Percentiles rank a stretch among this genome's conserved stretches.
These are phyloP conservation scores for Biston betularia DNA, from an alignment of 2,888 invertebrate genomes.

Conservation along the genomic window DNA sequence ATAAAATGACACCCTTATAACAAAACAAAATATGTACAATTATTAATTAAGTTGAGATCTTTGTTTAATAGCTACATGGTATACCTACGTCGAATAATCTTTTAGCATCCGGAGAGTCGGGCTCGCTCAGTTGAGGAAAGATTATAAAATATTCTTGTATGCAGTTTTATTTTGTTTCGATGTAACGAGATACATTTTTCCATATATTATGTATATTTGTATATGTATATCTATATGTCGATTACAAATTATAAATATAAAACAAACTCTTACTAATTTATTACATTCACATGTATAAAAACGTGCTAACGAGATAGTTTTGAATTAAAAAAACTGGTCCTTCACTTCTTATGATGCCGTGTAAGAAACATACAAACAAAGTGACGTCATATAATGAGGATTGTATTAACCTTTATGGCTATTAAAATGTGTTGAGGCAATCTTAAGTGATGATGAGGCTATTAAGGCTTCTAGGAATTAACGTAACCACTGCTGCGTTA, in stretches of 20 bases:
- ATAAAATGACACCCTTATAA: too few species aligned
- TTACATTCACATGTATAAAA: background rate
- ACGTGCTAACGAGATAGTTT: background rate
- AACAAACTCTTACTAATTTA: background rate
- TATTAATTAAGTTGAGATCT: too few species aligned
- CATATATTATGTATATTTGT: too few species aligned
- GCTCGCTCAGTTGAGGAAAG: too few species aligned
- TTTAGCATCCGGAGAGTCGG: too few species aligned
- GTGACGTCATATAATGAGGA: constrained; percentile 24
- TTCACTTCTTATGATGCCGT: constrained; percentile 46
- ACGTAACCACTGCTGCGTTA: constrained; percentile 12
- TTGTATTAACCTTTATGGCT: constrained; percentile 33
- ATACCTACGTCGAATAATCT: too few species aligned
- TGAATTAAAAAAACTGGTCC: background rate
- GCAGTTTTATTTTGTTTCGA: too few species aligned
- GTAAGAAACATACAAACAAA: constrained; percentile 36
- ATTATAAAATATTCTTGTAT: too few species aligned
- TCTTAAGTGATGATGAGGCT: constrained; percentile 24
- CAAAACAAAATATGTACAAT: too few species aligned
- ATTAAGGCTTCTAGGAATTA: constrained; percentile 25
- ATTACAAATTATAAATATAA: background rate
- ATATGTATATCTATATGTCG: too few species aligned
- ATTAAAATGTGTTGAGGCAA: constrained; percentile 39
- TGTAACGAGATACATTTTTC: too few species aligned
- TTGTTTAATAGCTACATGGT: too few species aligned